phyloP scores from a whole-genome alignment of 2,797 vertebrate genomes.

The Chelon auratus region DNA sequence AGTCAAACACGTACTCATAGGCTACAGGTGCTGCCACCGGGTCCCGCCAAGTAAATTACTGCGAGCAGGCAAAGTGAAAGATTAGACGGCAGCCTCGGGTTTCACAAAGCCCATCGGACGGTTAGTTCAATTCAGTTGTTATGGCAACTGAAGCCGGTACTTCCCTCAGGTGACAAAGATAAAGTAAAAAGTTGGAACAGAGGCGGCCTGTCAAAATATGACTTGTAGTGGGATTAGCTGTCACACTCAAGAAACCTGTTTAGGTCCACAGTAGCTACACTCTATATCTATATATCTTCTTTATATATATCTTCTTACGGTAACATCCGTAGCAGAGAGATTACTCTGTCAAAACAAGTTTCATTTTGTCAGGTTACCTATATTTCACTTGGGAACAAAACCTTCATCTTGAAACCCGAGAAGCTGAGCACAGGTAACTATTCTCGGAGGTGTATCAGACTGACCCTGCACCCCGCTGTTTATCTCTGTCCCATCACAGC shows the following conservation, averaged over 20 bases:
- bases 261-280: neutral
- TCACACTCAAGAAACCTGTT: neutral
- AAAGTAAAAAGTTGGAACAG: conserved; percentile 5
- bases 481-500: conserved; percentile 59
- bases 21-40: conserved; percentile 11
- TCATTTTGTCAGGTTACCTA: conserved; percentile 1
- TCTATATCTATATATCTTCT: neutral
- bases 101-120: conserved; percentile 58
- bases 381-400: conserved; percentile 2
- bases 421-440: neutral
- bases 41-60: conserved; percentile 36
- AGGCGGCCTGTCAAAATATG: conserved; percentile 1
- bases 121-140: conserved; percentile 43
- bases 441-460: neutral
- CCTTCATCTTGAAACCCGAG: conserved; percentile 29
- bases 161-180: conserved; percentile 41
- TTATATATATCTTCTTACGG: neutral
- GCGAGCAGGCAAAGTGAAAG: conserved; percentile 58
- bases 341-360: conserved; percentile 5
- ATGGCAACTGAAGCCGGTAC: conserved; percentile 53
- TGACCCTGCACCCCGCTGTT: conserved; percentile 39
- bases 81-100: conserved; percentile 66
- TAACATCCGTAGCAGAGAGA: neutral
- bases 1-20: neutral
- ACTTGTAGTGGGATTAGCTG: neutral